These are phyloP conservation scores for Mechanitis messenoides DNA, from an alignment of 2,888 invertebrate genomes.

Conservation along the genomic window DNA sequence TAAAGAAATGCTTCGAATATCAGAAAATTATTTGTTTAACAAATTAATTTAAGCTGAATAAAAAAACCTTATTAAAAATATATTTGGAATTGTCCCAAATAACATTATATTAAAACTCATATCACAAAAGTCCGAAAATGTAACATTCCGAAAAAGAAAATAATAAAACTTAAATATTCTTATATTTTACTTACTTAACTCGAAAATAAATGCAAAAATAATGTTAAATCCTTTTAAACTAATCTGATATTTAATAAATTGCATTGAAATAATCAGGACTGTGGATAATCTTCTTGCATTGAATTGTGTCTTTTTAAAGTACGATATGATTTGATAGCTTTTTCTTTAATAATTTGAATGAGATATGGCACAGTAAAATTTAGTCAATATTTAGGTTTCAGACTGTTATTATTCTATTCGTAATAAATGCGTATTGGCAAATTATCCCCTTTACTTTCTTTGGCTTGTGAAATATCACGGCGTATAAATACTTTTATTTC, in stretches of 20 bases:
- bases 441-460: conserved; percentile 61
- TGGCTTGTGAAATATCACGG: conserved; percentile 75
- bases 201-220: conserved; percentile 66
- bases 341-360: conserved; percentile 23
- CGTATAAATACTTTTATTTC: conserved; percentile 60
- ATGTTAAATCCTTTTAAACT: conserved; percentile 31
- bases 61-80: conserved; percentile 44
- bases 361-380: conserved; percentile 53
- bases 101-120: conserved; percentile 61
- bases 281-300: conserved; percentile 18
- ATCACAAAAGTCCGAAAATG: conserved; percentile 70
- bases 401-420: conserved; percentile 45
- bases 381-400: conserved; percentile 33
- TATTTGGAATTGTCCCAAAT: conserved; percentile 54
- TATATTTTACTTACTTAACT: conserved; percentile 47
- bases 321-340: conserved; percentile 16
- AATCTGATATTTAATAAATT: conserved; percentile 29
- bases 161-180: conserved; percentile 39
- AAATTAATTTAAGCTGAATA: conserved; percentile 43
- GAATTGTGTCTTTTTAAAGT: conserved; percentile 22
- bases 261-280: conserved; percentile 31
- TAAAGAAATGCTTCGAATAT: conserved; percentile 21
- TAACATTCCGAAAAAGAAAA: conserved; percentile 59
- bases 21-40: conserved; percentile 29
- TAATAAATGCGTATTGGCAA: conserved; percentile 60